Percentiles rank a stretch among this genome's conserved stretches.
Evolutionary conservation across 1,140 invertebrate species (phyloP).

Genomic region (Diorhabda sublineata): DNA sequence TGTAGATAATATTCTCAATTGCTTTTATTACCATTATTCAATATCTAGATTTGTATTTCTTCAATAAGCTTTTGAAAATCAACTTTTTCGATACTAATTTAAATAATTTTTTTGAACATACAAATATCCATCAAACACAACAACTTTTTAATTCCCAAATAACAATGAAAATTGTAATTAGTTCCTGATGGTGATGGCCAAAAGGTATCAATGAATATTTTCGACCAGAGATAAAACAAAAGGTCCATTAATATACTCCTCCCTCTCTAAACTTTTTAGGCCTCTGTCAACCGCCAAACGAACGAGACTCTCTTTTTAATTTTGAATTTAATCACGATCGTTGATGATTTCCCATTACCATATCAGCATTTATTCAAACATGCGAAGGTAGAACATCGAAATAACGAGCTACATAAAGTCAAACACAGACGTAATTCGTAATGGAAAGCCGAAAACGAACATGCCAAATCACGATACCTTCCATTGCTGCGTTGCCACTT

Average conservation of each 20-base stretch:
- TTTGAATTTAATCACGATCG: conserved; percentile 26
- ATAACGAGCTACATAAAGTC: conserved; percentile 30
- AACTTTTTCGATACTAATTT: no score
- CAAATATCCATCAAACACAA: no score
- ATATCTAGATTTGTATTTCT: no score
- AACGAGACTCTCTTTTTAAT: conserved; percentile 21
- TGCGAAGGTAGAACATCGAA: conserved; percentile 26
- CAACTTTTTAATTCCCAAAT: neutral
- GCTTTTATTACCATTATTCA: no score
- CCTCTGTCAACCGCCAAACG: conserved; percentile 12
- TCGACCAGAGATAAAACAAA: neutral
- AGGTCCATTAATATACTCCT: neutral
- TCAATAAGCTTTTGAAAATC: no score
- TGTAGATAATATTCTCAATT: no score
- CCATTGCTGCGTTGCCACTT: conserved; percentile 5
- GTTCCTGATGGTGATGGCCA: neutral
- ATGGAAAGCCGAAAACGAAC: conserved; percentile 24
- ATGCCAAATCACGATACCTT: conserved; percentile 9
- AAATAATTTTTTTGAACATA: no score
- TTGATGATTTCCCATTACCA: conserved; percentile 24
- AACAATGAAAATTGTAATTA: conserved; percentile 1
- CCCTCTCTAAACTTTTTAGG: neutral
- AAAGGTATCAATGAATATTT: conserved; percentile 3
- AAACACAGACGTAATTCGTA: conserved; percentile 30
- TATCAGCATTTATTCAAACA: conserved; percentile 30